These are phyloP conservation scores for Boloria selene DNA, from an alignment of 2,888 invertebrate genomes.

Conservation along the genomic window DNA sequence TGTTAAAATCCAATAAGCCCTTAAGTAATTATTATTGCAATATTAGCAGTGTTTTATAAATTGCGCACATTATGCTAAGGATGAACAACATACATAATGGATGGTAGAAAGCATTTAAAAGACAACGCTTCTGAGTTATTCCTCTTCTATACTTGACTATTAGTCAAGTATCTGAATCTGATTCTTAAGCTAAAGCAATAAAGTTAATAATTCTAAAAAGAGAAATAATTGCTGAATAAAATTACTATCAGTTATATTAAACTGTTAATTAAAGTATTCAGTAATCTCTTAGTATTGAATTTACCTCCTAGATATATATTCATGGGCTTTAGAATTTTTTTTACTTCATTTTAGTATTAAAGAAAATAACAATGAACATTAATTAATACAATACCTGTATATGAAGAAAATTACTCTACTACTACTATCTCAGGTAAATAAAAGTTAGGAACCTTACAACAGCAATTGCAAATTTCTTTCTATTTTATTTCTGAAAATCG, in stretches of 20 bases:
- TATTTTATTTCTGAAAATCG: conserved; percentile 27
- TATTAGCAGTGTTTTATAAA: conserved; percentile 50
- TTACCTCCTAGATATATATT: neutral
- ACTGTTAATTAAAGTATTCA: conserved; percentile 28
- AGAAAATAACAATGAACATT: too few relatives aligned
- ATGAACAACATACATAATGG: conserved; percentile 45
- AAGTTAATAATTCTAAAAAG: conserved; percentile 3
- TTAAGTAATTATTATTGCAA: conserved; percentile 34
- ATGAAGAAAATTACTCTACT: too few relatives aligned
- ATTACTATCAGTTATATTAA: conserved; percentile 24
- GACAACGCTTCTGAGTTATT: conserved; percentile 37
- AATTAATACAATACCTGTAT: too few relatives aligned
- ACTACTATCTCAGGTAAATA: too few relatives aligned
- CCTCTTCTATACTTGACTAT: conserved; percentile 19
- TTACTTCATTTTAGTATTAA: too few relatives aligned
- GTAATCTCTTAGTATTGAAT: neutral
- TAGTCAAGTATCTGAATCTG: neutral
- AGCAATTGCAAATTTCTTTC: conserved; percentile 22
- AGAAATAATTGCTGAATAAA: neutral
- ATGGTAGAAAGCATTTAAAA: conserved; percentile 52
- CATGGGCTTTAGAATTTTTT: neutral
- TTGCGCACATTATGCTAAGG: conserved; percentile 48
- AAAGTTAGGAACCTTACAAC: neutral
- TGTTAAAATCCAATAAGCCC: too few relatives aligned
- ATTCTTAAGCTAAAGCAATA: conserved; percentile 15